These are phyloP conservation scores for Eremophila alpestris DNA, from an alignment of 2,797 vertebrate species.

Conservation along the genomic window DNA sequence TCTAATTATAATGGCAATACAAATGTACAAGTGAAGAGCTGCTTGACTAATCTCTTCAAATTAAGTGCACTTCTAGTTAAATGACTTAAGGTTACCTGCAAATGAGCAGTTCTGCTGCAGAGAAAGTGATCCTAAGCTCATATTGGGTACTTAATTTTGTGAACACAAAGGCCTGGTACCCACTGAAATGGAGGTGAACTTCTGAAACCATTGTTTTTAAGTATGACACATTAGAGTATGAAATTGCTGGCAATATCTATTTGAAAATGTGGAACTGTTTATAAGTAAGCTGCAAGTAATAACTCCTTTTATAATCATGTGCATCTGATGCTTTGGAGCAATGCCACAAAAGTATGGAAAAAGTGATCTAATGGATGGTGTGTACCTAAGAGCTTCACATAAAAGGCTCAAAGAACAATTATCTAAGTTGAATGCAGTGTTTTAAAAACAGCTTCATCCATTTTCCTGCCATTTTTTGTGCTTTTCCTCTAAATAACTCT, in stretches of 20 bases:
- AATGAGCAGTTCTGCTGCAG: conserved; percentile 13
- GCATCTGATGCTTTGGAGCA: neutral
- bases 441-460: conserved; percentile 62
- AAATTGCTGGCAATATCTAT: neutral
- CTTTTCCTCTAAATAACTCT: conserved; percentile 52
- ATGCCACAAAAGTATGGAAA: neutral
- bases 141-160: neutral
- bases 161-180: neutral
- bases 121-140: neutral
- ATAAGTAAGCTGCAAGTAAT: neutral
- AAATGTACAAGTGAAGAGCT: conserved; percentile 51
- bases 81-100: conserved; percentile 62
- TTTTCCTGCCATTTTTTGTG: conserved; percentile 56
- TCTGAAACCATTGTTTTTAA: neutral
- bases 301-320: neutral
- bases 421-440: conserved; percentile 23
- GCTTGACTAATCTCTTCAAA: conserved; percentile 65
- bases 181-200: neutral
- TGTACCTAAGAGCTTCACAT: neutral
- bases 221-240: neutral
- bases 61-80: conserved; percentile 67
- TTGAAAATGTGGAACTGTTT: neutral
- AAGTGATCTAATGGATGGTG: conserved; percentile 8
- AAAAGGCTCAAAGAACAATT: conserved; percentile 55
- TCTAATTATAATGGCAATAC: conserved; percentile 57